Percentiles rank a stretch among this genome's conserved stretches.
Conservation (phyloP, 2,797 vertebrate genomes). For the Silurus aristotelis region DNA sequence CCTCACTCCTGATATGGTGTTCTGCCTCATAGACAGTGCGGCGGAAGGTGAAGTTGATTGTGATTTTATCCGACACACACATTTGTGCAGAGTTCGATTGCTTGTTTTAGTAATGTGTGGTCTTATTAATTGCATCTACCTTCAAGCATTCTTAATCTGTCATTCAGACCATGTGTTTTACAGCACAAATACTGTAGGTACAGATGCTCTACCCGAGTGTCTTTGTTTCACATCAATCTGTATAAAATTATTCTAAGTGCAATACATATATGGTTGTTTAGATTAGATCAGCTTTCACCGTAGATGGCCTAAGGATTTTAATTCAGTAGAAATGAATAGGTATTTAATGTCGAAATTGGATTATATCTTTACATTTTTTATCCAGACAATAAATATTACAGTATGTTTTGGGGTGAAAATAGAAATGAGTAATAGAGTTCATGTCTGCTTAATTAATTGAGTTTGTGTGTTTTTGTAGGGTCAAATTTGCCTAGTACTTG, state of each 20-base stretch:
- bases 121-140: not conserved
- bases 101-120: not conserved
- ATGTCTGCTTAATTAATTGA: not conserved
- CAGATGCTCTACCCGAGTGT: not conserved
- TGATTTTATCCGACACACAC: no score
- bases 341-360: no score
- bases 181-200: not conserved
- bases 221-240: not conserved
- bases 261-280: not conserved
- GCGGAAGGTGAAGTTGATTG: constrained; percentile 72
- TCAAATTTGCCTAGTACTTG: constrained; percentile 67
- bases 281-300: no score
- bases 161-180: no score
- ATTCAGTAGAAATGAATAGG: no score
- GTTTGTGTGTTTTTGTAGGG: constrained; percentile 59
- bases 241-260: not conserved
- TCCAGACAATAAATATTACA: not conserved
- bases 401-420: not conserved
- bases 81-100: not conserved
- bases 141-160: no score
- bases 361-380: not conserved
- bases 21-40: constrained; percentile 78
- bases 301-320: no score
- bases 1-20: constrained; percentile 78
- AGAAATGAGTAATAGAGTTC: not conserved